Base-by-base conservation (phyloP, 2,113 vertebrate species). In the western clawed frog (Xenopus tropicalis) region DNA sequence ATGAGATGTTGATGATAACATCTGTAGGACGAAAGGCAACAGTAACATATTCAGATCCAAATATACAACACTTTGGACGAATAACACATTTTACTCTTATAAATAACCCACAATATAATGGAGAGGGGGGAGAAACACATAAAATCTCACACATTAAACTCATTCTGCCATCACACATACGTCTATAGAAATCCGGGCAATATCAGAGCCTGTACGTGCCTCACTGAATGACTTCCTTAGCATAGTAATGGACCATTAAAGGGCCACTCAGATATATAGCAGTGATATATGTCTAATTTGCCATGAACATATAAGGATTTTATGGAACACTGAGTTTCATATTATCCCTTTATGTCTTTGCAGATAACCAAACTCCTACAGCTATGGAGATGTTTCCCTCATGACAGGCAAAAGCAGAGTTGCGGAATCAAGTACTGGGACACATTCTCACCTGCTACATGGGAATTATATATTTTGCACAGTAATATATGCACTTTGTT, bases 201-300 rank as follows among this genome's bases (percentile, higher is more conserved):
- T 62, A 29, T 59, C n/a, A 22, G 37, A 1, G 37, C 23, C 19
- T 52, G 23, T 6, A 24, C 48, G 23, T 71, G 44, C 14, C 46
- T 63, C 46, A 12, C 5, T 20, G 19, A 71, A 71, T 63, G 51
- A 46, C 70, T 63, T 71, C 37, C 37, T 44, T 70, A 70, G 62
- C 69, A 42, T 21, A 42, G 61, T 64, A 72, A 72, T 56, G 61
- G 61, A 22, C 70, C 61, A 72, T 72, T 62, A 72, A 64, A 52
- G 62, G 24, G n/a, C 64, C 69, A 71, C 57, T 72, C 23, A 72
- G 64, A 72, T 63, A 72, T 72, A 72, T 46, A 72, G 48, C 61
- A 54, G 70, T 56, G 61, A 72, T 64, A 29, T 42, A 59, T 59
- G 61, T 64, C 70, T 64, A 72, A 64, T 72, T 72, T 72, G 23